Evolutionary conservation across 2,113 vertebrate species (phyloP).

Genomic region (Sisor rabdophorus): DNA sequence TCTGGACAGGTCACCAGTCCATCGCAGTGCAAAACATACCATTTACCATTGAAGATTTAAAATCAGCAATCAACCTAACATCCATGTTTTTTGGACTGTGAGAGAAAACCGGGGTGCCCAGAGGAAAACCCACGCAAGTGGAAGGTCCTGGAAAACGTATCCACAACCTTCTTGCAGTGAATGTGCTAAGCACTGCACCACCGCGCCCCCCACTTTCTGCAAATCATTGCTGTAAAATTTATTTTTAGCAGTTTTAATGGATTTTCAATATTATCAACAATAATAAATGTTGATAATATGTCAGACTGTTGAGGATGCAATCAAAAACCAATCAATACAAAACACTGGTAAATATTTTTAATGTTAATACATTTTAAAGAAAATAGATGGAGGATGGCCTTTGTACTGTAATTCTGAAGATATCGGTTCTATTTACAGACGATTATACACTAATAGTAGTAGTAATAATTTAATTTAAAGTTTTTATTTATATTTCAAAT

Average conservation of each 20-base stretch:
- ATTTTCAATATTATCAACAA: not conserved
- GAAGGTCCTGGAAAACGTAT: too few relatives aligned
- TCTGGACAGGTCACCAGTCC: too few relatives aligned
- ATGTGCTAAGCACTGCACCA: too few relatives aligned
- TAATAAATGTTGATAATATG: not conserved
- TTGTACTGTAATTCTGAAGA: not conserved
- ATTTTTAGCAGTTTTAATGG: not conserved
- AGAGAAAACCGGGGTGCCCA: too few relatives aligned
- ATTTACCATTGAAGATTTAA: too few relatives aligned
- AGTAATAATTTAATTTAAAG: not conserved
- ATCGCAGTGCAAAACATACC: too few relatives aligned
- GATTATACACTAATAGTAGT: not conserved
- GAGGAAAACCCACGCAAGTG: too few relatives aligned
- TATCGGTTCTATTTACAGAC: not conserved
- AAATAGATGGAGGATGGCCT: not conserved
- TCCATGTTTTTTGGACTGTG: too few relatives aligned
- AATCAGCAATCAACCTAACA: too few relatives aligned
- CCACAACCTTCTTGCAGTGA: too few relatives aligned
- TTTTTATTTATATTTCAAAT: not conserved
- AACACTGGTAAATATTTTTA: too few relatives aligned
- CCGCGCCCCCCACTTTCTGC: too few relatives aligned
- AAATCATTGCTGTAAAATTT: not conserved
- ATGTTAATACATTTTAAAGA: not conserved
- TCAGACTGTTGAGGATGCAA: not conserved
- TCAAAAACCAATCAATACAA: not conserved